phyloP scores from a whole-genome alignment of 1,140 invertebrate species.

The Phthorimaea operculella region DNA sequence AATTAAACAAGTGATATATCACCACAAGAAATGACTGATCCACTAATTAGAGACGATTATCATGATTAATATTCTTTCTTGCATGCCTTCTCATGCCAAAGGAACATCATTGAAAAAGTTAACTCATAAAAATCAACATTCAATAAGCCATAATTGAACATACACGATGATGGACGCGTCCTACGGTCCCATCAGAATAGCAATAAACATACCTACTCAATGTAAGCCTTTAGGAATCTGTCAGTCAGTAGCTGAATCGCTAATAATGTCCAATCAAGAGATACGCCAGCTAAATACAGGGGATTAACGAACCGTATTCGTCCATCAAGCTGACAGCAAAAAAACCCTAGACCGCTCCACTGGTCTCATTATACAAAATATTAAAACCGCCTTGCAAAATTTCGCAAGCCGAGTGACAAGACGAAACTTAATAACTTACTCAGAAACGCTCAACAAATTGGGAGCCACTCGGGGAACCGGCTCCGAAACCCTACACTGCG shows the following conservation, averaged over 20 bases:
- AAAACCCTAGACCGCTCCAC: slow-evolving; percentile 1
- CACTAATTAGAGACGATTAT: too few species aligned
- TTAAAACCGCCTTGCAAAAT: slow-evolving; percentile 37
- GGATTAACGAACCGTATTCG: slow-evolving; percentile 1
- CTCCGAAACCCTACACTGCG: slow-evolving; percentile 58
- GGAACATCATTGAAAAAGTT: too few species aligned
- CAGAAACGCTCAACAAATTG: slow-evolving; percentile 65
- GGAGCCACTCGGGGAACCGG: slow-evolving; percentile 56
- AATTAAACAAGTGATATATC: too few species aligned
- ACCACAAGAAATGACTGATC: too few species aligned
- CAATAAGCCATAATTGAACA: too few species aligned
- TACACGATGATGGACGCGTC: too few species aligned
- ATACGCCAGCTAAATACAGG: background rate
- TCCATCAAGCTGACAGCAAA: slow-evolving; percentile 3
- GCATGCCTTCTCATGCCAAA: too few species aligned
- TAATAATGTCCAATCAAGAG: slow-evolving; percentile 1
- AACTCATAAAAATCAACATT: too few species aligned
- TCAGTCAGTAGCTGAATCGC: background rate
- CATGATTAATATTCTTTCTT: too few species aligned
- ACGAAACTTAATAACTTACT: slow-evolving; percentile 68
- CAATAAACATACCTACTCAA: too few species aligned
- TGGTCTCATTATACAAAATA: background rate
- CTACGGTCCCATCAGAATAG: too few species aligned
- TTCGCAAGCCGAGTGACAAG: slow-evolving; percentile 64
- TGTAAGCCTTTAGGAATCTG: background rate